A percentile compares a stretch with the other conserved stretches of the same genome.
phyloP scores from a whole-genome alignment of 2,113 vertebrate genomes.

The Oreochromis niloticus region DNA sequence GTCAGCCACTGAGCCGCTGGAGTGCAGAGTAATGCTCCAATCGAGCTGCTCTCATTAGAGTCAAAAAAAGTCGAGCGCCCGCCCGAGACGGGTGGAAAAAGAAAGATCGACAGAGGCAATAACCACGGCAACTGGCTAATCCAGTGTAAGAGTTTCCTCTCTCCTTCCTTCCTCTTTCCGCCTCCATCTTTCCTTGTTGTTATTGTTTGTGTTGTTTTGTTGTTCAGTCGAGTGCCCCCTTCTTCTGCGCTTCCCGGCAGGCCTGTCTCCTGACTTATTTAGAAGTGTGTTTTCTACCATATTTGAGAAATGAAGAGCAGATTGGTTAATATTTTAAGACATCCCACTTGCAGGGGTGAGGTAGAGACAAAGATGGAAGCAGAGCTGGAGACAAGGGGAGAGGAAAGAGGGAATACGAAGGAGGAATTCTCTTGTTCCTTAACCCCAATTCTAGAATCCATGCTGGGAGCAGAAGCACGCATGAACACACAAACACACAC shows the following conservation, averaged over 20 bases:
- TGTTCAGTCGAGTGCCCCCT: slow-evolving; percentile 49
- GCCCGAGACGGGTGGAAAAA: not conserved
- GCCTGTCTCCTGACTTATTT: slow-evolving; percentile 71
- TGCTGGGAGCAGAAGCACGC: slow-evolving; percentile 52
- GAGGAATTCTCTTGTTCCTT: slow-evolving; percentile 70
- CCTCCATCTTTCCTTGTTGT: slow-evolving; percentile 1
- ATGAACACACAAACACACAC: slow-evolving; percentile 27
- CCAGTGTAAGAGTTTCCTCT: not conserved
- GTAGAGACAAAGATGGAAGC: not conserved
- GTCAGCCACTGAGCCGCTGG: slow-evolving; percentile 41
- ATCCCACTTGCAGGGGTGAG: slow-evolving; percentile 41
- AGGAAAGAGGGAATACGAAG: slow-evolving; percentile 50
- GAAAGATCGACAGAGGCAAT: not conserved
- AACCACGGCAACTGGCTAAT: not conserved
- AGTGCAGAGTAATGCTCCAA: slow-evolving; percentile 23
- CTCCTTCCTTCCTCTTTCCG: not conserved
- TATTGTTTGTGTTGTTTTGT: slow-evolving; percentile 58
- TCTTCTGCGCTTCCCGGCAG: slow-evolving; percentile 20
- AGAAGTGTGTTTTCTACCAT: slow-evolving; percentile 69
- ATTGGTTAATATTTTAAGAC: slow-evolving; percentile 74
- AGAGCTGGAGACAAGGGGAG: not conserved
- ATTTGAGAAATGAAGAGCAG: slow-evolving; percentile 71
- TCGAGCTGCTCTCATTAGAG: slow-evolving; percentile 72
- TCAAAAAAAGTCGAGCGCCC: not conserved
- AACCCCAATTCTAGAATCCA: slow-evolving; percentile 66